Evolutionary conservation across 1,140 invertebrate genomes (phyloP).

Genomic region (Diuraphis noxia): DNA sequence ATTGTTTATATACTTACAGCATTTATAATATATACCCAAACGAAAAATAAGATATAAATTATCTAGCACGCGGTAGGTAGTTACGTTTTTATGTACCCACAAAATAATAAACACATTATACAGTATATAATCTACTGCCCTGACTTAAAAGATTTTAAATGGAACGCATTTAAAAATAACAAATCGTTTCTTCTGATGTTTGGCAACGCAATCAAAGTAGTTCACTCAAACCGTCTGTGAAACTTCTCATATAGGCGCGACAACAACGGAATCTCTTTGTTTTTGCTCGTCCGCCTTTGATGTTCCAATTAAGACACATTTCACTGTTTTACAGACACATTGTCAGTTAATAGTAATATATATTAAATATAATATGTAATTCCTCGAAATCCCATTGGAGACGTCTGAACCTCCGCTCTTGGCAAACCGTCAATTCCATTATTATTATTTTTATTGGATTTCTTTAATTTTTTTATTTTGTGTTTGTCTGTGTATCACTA

Average conservation of each 20-base stretch:
- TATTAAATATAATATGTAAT: slow-evolving; percentile 15
- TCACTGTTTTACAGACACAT: slow-evolving; percentile 38
- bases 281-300: slow-evolving; percentile 27
- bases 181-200: slow-evolving; percentile 44
- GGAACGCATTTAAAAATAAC: slow-evolving; percentile 52
- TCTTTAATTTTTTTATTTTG: neutral
- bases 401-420: neutral
- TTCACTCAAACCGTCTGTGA: slow-evolving; percentile 25
- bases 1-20: neutral
- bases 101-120: slow-evolving; percentile 19
- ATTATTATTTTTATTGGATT: neutral
- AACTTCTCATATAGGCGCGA: slow-evolving; percentile 23
- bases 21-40: neutral
- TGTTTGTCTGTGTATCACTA: neutral
- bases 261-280: slow-evolving; percentile 34
- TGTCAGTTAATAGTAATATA: slow-evolving; percentile 41
- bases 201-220: slow-evolving; percentile 48
- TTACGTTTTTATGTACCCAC: neutral
- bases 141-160: slow-evolving; percentile 16
- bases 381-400: neutral
- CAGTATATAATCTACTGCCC: neutral
- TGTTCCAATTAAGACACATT: slow-evolving; percentile 52
- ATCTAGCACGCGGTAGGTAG: neutral
- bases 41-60: neutral
- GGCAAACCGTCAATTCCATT: slow-evolving; percentile 37